Evolutionary conservation across 2,113 vertebrate genomes (phyloP).

Genomic region (Bos indicus): DNA sequence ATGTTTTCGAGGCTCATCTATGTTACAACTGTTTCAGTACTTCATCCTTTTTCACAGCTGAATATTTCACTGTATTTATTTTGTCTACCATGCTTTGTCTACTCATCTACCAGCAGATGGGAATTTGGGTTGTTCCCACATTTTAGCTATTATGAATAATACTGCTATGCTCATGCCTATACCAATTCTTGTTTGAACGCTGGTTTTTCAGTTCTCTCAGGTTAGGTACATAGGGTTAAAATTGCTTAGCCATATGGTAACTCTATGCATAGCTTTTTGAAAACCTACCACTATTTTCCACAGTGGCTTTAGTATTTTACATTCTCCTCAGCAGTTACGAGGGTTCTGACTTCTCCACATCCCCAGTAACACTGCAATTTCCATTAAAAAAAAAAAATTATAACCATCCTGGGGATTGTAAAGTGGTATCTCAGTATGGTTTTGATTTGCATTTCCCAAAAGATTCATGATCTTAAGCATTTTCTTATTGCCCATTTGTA

Average conservation of each 20-base stretch:
- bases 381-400: background rate
- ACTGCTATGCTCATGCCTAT: background rate
- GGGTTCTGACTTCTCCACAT: background rate
- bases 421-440: background rate
- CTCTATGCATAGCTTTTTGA: background rate
- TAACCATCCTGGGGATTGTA: background rate
- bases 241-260: background rate
- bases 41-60: background rate
- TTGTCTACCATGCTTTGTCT: background rate
- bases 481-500: background rate
- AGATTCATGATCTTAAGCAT: background rate
- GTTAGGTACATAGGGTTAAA: background rate
- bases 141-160: background rate
- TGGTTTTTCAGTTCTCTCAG: background rate
- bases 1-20: background rate
- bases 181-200: background rate
- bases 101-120: background rate
- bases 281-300: background rate
- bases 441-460: background rate
- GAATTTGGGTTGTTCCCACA: background rate
- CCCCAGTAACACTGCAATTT: background rate
- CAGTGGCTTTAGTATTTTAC: background rate
- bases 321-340: background rate
- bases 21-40: background rate
- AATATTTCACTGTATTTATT: background rate